Base-by-base conservation (phyloP, 2,797 vertebrate genomes). In the Synanceia verrucosa region DNA sequence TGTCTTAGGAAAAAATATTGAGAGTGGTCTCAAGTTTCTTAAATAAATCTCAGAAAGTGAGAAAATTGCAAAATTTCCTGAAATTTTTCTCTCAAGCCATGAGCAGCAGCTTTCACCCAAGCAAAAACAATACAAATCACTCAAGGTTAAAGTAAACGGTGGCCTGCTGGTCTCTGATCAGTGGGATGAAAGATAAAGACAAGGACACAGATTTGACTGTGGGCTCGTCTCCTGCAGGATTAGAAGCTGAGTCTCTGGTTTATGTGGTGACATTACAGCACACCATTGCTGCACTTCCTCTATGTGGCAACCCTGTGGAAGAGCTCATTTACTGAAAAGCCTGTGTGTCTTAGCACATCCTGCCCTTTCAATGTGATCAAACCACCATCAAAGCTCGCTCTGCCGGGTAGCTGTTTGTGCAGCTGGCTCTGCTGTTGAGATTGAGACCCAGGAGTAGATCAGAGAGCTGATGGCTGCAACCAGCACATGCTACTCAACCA, bases 361-460 rank as follows among this genome's bases (percentile, higher is more conserved):
- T 85, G 80, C 52, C 61, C 70, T 85, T 83, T 84, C 76, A 81
- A 66, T 63, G 29, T 12, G 48, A 76, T 83, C 75, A 87, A 83
- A 91, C 81, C 78, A 73, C 70, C 26, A 26, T 81, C 77, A 89
- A 86, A 89, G 70, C 79, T 85, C 90, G 87, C 78, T 69, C 79
- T 80, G 79, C 76, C 44, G 60, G 80, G 67, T 66, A 50, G 70
- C 66, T 73, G 86, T 91, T 91, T 89, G 87, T 87, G 85, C 92
- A 93, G 88, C 86, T 85, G 87, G 78, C 77, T 85, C 75, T 84
- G 85, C 72, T 89, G 86, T 90, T 93, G 89, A 91, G 87, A 82
- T 81, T 72, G 73, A 81, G 71, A 82, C 62, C 72, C 89, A 82
- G 84, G 63, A 79, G 83, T 41, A 82, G 86, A 85, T 88, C 85